phyloP scores from a whole-genome alignment of 2,888 invertebrate genomes.

The Geotrupes spiniger region DNA sequence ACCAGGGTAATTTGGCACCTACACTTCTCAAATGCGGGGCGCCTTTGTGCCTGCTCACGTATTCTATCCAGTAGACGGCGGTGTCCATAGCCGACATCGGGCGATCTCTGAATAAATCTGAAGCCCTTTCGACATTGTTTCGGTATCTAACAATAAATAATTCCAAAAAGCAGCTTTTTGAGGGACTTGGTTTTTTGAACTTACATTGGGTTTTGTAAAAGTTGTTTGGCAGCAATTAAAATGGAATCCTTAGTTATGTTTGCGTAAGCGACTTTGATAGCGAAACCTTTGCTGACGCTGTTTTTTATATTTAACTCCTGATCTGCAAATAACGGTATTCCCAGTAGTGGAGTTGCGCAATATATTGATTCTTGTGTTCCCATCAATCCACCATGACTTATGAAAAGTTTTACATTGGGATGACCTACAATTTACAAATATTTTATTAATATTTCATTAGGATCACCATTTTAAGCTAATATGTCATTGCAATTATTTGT shows the following conservation, averaged over 20 bases:
- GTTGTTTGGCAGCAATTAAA: conserved; percentile 30
- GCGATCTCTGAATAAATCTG: conserved; percentile 25
- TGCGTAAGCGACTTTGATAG: conserved; percentile 40
- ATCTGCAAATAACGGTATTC: conserved; percentile 40
- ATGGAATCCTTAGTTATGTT: conserved; percentile 31
- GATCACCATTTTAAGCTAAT: too few relatives aligned
- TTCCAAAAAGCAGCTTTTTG: neutral
- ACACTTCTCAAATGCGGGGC: conserved; percentile 27
- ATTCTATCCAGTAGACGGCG: conserved; percentile 32
- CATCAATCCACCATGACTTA: conserved; percentile 53
- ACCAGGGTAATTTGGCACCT: conserved; percentile 30
- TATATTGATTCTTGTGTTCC: conserved; percentile 48
- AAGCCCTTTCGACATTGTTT: conserved; percentile 18
- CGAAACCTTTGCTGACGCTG: conserved; percentile 54
- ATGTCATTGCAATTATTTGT: too few relatives aligned
- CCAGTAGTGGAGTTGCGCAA: conserved; percentile 43
- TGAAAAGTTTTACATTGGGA: conserved; percentile 47
- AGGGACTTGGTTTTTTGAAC: conserved; percentile 28
- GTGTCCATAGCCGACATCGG: conserved; percentile 25
- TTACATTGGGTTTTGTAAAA: conserved; percentile 52
- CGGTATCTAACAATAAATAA: conserved; percentile 19
- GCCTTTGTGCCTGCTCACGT: conserved; percentile 30
- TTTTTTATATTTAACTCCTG: conserved; percentile 54
- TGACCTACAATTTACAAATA: conserved; percentile 41
- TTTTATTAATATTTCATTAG: neutral